phyloP scores from a whole-genome alignment of 2,797 vertebrate genomes.

The Cirrhinus mrigala region DNA sequence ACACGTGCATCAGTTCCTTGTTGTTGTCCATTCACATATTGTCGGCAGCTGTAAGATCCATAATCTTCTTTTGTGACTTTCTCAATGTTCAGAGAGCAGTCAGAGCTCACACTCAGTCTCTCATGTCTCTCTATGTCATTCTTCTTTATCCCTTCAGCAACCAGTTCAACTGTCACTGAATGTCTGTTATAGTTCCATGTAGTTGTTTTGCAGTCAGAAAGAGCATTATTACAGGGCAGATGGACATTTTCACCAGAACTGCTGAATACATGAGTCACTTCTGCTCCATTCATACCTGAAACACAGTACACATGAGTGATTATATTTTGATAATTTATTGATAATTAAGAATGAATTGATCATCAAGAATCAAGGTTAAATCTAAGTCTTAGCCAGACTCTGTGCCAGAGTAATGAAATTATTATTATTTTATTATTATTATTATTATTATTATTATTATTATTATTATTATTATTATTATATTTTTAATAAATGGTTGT shows the following conservation, averaged over 20 bases:
- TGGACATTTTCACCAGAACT: neutral
- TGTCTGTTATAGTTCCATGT: neutral
- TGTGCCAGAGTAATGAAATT: too few species aligned
- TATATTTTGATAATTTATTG: too few species aligned
- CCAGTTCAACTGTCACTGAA: neutral
- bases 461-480: too few species aligned
- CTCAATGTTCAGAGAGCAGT: too few species aligned
- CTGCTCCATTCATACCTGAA: neutral
- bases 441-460: too few species aligned
- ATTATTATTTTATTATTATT: too few species aligned
- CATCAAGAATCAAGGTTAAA: too few species aligned
- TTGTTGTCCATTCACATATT: neutral
- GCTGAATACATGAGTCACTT: neutral
- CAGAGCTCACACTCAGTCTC: slow-evolving; percentile 26
- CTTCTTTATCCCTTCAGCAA: neutral
- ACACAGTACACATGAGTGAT: too few species aligned
- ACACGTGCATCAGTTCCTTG: fast-evolving
- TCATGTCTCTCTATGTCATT: neutral
- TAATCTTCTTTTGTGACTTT: too few species aligned
- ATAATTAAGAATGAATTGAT: too few species aligned
- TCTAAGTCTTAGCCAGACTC: too few species aligned
- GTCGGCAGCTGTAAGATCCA: too few species aligned
- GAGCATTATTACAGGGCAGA: slow-evolving; percentile 22
- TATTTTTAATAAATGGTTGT: neutral
- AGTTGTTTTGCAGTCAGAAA: neutral